Evolutionary conservation across 2,113 vertebrate genomes (phyloP).

Genomic region (Malurus alboscapulatus): DNA sequence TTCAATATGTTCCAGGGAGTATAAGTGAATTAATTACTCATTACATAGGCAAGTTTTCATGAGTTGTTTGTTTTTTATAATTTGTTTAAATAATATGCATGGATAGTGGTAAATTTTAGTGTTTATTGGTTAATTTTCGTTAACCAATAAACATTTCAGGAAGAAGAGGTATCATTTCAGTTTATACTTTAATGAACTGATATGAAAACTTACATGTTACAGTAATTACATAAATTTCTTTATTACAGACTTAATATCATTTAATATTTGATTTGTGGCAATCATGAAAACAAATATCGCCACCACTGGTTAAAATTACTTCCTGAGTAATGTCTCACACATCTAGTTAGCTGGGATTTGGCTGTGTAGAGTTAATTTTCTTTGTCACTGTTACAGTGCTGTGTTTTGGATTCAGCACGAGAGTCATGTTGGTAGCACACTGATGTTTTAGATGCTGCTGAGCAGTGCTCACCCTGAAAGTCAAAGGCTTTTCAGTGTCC

Average conservation of each 20-base stretch:
- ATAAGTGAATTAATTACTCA: conserved; percentile 7
- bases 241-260: conserved; percentile 15
- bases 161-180: background rate
- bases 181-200: background rate
- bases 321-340: background rate
- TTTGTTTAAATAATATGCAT: background rate
- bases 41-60: background rate
- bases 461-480: background rate
- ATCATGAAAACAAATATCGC: background rate
- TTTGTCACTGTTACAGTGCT: background rate
- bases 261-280: conserved; percentile 41
- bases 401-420: background rate
- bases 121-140: background rate
- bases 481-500: background rate
- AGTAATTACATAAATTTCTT: conserved; percentile 3
- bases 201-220: background rate
- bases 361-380: background rate
- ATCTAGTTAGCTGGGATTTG: background rate
- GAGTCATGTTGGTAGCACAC: background rate
- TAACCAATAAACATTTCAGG: background rate
- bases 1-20: background rate
- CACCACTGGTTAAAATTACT: background rate
- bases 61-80: background rate
- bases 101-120: background rate
- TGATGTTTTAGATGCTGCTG: background rate